These are phyloP conservation scores for Crotalus viridis DNA, from an alignment of 2,113 vertebrate species.

Conservation along the genomic window DNA sequence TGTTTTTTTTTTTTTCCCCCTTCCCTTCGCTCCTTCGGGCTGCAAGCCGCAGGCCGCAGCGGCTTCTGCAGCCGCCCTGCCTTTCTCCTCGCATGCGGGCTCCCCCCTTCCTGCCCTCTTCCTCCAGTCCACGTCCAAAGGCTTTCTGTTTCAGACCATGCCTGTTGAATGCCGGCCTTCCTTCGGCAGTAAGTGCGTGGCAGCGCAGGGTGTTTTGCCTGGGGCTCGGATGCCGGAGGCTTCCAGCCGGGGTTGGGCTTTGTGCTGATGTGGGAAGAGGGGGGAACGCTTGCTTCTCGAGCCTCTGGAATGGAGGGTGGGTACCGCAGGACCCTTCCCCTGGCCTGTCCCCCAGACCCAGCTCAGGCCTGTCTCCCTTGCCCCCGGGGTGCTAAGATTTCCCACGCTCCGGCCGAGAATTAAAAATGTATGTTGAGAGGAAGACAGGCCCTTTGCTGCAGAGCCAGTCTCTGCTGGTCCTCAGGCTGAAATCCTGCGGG, in stretches of 20 bases:
- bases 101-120: not conserved
- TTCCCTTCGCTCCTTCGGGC: not conserved
- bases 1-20: no score
- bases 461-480: no score
- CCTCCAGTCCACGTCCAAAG: not conserved
- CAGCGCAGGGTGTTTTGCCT: not conserved
- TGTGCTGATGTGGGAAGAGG: not conserved
- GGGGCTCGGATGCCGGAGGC: not conserved
- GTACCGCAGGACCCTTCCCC: not conserved
- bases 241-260: not conserved
- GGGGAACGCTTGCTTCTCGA: not conserved
- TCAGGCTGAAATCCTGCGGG: not conserved
- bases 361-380: not conserved
- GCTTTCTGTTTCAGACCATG: slow-evolving; percentile 7
- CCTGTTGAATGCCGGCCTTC: not conserved
- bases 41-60: not conserved
- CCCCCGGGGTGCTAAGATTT: no score
- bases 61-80: not conserved
- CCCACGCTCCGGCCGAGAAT: not conserved
- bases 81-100: not conserved
- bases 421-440: no score
- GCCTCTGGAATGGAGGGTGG: not conserved
- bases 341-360: not conserved
- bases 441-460: no score
- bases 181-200: slow-evolving; percentile 5